These are phyloP conservation scores for Acleris laterana DNA, from an alignment of 2,888 invertebrate genomes.

Conservation along the genomic window DNA sequence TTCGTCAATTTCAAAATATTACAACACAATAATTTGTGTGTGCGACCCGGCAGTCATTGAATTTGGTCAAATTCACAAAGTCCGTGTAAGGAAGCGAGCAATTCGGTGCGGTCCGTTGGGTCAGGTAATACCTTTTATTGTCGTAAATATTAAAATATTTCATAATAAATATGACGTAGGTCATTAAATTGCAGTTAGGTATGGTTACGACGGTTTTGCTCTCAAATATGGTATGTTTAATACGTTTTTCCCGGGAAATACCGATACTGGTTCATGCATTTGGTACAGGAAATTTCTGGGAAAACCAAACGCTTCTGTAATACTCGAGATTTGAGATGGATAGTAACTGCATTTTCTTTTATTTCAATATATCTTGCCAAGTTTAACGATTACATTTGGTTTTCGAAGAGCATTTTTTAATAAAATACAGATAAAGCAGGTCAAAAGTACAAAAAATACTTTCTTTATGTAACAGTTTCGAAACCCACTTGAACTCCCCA, in stretches of 20 bases:
- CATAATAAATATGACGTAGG: slow-evolving; percentile 8
- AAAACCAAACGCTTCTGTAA: too few species aligned
- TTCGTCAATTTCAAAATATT: slow-evolving; percentile 3
- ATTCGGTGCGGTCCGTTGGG: slow-evolving; percentile 4
- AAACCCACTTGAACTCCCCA: not conserved
- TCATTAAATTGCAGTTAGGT: slow-evolving; percentile 9
- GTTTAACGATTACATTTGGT: too few species aligned
- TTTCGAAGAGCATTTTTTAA: too few species aligned
- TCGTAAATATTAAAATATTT: slow-evolving; percentile 13
- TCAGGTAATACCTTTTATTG: slow-evolving; percentile 6
- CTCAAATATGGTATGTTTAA: too few species aligned
- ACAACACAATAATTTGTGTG: slow-evolving; percentile 3
- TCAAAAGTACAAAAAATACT: too few species aligned
- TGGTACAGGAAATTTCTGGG: not conserved
- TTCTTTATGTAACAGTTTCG: not conserved
- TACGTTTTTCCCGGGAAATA: too few species aligned
- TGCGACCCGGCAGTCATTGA: not conserved
- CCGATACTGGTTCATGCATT: not conserved
- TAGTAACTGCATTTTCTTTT: too few species aligned
- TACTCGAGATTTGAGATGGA: too few species aligned
- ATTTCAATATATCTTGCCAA: too few species aligned
- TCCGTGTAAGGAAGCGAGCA: slow-evolving; percentile 8
- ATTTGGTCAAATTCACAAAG: slow-evolving; percentile 11
- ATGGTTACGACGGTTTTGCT: too few species aligned
- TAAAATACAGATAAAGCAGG: too few species aligned